Conservation (phyloP, 2,113 vertebrate genomes). For the Empidonax traillii region DNA sequence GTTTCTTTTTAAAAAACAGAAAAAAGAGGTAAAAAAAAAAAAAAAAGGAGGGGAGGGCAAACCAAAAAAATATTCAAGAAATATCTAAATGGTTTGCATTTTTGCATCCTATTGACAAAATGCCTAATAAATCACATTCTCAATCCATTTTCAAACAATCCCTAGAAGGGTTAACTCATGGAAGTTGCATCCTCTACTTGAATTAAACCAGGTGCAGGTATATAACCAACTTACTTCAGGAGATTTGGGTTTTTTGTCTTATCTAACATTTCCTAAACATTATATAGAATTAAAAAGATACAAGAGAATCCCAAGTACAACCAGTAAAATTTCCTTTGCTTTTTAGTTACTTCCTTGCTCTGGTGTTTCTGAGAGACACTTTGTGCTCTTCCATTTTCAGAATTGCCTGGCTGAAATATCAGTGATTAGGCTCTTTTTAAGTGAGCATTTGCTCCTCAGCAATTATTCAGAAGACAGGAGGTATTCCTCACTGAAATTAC, state of each 20-base stretch:
- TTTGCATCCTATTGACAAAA: not conserved
- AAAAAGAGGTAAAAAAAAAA: not conserved
- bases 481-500: not conserved
- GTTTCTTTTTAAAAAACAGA: not conserved
- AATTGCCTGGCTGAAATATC: not conserved
- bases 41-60: too few relatives aligned
- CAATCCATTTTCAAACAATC: not conserved
- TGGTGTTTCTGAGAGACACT: not conserved
- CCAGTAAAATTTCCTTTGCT: not conserved
- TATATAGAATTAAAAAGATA: not conserved
- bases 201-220: not conserved
- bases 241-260: not conserved
- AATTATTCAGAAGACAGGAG: not conserved
- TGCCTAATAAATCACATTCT: not conserved
- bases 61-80: not conserved
- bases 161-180: not conserved
- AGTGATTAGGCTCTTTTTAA: not conserved
- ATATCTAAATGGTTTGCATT: not conserved
- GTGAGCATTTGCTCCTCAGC: not conserved
- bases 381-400: not conserved
- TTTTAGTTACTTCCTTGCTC: not conserved
- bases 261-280: not conserved
- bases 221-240: not conserved
- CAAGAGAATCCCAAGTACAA: not conserved
- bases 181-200: not conserved